A percentile compares a stretch with the other conserved stretches of the same genome.
These are phyloP conservation scores for Bubo scandiacus DNA, from an alignment of 2,113 vertebrate species.

Conservation along the genomic window DNA sequence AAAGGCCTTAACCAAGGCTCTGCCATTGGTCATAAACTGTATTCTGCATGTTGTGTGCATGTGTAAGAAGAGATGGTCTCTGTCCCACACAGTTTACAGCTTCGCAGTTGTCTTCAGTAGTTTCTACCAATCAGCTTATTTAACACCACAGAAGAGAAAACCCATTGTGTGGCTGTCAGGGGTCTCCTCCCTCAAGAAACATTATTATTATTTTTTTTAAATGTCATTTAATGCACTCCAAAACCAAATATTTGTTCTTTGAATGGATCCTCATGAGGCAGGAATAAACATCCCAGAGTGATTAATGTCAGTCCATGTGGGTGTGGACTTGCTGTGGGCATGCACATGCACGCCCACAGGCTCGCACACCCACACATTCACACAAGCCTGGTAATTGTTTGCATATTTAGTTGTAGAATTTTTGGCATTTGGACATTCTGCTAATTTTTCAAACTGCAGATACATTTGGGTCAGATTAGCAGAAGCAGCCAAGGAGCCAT, in stretches of 20 bases:
- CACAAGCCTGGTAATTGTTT: not conserved
- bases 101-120: not conserved
- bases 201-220: not conserved
- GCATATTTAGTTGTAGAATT: not conserved
- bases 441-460: not conserved
- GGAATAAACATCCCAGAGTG: not conserved
- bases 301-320: not conserved
- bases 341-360: not conserved
- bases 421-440: not conserved
- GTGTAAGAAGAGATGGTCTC: not conserved
- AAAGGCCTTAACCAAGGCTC: not conserved
- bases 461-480: not conserved
- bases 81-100: not conserved
- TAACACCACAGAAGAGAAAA: not conserved
- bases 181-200: not conserved
- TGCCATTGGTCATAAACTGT: not conserved
- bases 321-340: not conserved
- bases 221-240: not conserved
- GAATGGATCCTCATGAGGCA: not conserved
- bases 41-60: not conserved
- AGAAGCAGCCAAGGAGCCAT: not conserved
- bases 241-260: conserved; percentile 6
- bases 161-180: not conserved
- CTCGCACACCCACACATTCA: not conserved
- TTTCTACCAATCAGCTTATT: not conserved